phyloP scores from a whole-genome alignment of 2,888 invertebrate genomes.

The Bunonema sp. region DNA sequence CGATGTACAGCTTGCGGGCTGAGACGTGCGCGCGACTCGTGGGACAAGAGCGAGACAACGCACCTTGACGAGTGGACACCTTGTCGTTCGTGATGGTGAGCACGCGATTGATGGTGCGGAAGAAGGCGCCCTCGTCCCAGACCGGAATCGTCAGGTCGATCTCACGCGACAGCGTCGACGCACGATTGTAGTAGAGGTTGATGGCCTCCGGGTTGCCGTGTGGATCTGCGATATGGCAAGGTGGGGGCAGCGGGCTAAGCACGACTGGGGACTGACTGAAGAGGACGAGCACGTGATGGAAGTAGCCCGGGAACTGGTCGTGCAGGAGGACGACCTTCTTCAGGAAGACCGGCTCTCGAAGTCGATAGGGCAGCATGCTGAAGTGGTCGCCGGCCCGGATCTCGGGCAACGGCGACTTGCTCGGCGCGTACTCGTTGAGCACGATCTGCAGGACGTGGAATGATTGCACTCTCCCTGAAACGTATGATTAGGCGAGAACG shows the following conservation, averaged over 20 bases:
- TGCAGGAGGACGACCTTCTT: slow-evolving; percentile 20
- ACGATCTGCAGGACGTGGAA: slow-evolving; percentile 11
- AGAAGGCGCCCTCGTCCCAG: slow-evolving; percentile 31
- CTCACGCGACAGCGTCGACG: slow-evolving; percentile 20
- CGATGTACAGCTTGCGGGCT: slow-evolving; percentile 25
- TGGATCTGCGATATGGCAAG: slow-evolving; percentile 13
- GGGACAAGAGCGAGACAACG: not conserved
- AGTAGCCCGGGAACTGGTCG: slow-evolving; percentile 20
- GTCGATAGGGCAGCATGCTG: slow-evolving; percentile 20
- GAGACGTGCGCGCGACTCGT: slow-evolving; percentile 4
- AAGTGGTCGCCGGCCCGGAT: slow-evolving; percentile 28
- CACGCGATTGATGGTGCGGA: slow-evolving; percentile 26
- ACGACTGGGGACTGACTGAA: slow-evolving; percentile 15
- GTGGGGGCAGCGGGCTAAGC: no score
- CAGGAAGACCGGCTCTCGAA: slow-evolving; percentile 22
- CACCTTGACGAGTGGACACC: slow-evolving; percentile 18
- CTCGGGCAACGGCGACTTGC: slow-evolving; percentile 17
- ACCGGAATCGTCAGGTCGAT: slow-evolving; percentile 20
- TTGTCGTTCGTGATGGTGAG: slow-evolving; percentile 27
- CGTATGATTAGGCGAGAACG: slow-evolving; percentile 4
- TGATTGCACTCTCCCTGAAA: not conserved
- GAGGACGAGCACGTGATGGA: slow-evolving; percentile 20
- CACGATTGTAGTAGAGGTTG: slow-evolving; percentile 28
- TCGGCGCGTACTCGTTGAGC: slow-evolving; percentile 20
- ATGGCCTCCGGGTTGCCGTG: slow-evolving; percentile 30